phyloP scores from a whole-genome alignment of 2,113 vertebrate genomes.

The Thryonomys swinderianus region DNA sequence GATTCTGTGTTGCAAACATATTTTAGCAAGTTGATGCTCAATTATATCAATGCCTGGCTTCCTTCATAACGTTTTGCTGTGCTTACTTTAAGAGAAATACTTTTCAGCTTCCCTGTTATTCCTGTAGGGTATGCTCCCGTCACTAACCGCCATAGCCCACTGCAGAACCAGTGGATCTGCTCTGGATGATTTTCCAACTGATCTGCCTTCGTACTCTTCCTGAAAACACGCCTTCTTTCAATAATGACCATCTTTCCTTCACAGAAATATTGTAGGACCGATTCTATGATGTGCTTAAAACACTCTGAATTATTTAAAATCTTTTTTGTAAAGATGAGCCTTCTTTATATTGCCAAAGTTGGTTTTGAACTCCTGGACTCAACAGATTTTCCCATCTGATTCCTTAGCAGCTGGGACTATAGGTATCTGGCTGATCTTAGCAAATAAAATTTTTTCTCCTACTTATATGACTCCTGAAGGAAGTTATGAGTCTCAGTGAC shows the following conservation, averaged over 20 bases:
- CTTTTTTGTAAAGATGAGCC: neutral
- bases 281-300: conserved; percentile 31
- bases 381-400: neutral
- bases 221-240: conserved; percentile 16
- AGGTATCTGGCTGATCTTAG: neutral
- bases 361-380: neutral
- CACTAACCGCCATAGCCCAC: neutral
- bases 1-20: neutral
- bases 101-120: neutral
- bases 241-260: neutral
- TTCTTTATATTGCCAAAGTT: neutral
- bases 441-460: neutral
- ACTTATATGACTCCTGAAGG: neutral
- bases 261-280: neutral
- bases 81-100: neutral
- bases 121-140: neutral
- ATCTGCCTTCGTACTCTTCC: neutral
- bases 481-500: neutral
- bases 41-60: neutral
- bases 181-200: neutral
- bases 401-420: neutral
- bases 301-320: neutral
- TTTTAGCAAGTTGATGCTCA: neutral
- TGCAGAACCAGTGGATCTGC: neutral
- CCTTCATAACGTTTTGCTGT: neutral